A percentile compares a stretch with the other conserved stretches of the same genome.
phyloP scores from a whole-genome alignment of 2,797 vertebrate genomes.

The Prionace glauca region DNA sequence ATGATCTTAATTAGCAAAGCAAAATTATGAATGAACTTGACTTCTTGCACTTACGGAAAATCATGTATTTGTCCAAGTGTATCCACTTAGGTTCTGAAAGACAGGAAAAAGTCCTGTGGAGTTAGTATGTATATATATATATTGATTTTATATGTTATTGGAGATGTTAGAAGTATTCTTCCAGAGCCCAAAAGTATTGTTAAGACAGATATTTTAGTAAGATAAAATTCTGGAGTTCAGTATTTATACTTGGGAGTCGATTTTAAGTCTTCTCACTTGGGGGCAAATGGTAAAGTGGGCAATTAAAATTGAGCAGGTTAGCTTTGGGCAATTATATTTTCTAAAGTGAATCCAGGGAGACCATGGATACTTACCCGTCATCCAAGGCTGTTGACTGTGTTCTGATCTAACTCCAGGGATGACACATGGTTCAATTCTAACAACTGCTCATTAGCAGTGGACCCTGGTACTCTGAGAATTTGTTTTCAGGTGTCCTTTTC shows the following conservation, averaged over 20 bases:
- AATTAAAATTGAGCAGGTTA: not conserved
- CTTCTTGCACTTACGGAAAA: not conserved
- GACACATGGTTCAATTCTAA: too few relatives aligned
- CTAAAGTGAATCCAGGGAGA: too few relatives aligned
- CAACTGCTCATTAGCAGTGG: too few relatives aligned
- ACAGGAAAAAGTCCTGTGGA: not conserved
- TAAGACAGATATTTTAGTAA: not conserved
- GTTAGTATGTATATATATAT: not conserved
- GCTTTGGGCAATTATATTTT: too few relatives aligned
- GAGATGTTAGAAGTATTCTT: not conserved
- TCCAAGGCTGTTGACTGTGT: too few relatives aligned
- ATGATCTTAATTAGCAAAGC: not conserved
- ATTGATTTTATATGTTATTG: not conserved
- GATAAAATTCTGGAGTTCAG: not conserved
- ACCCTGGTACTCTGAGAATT: too few relatives aligned
- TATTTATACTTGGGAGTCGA: not conserved
- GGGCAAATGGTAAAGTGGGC: not conserved
- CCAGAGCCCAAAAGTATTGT: not conserved
- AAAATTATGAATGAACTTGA: not conserved
- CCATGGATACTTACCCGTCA: too few relatives aligned
- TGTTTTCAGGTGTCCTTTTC: too few relatives aligned
- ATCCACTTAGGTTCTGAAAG: constrained; percentile 17
- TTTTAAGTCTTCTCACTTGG: not conserved
- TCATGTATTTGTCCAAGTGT: constrained; percentile 25
- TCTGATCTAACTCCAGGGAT: too few relatives aligned